These are phyloP conservation scores for Hipparchia sbordonii DNA, from an alignment of 2,888 invertebrate genomes.

Conservation along the genomic window DNA sequence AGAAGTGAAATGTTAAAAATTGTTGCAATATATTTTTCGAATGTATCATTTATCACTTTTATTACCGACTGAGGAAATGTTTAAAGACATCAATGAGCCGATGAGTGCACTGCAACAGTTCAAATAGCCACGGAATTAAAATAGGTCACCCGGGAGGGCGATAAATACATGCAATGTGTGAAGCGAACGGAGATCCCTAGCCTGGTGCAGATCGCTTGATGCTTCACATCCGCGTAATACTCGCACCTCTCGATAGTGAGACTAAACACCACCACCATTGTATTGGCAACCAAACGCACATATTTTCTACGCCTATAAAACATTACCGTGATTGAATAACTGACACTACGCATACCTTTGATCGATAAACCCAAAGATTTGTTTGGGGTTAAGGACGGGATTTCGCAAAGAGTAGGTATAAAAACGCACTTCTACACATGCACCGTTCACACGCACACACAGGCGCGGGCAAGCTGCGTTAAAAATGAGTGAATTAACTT, in stretches of 20 bases:
- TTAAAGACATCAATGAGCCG: constrained; percentile 30
- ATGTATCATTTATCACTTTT: constrained; percentile 18
- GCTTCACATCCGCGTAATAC: constrained; percentile 46
- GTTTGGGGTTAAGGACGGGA: too few species aligned
- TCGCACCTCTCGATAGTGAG: constrained; percentile 46
- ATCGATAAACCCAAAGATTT: too few species aligned
- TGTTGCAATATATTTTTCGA: constrained; percentile 18
- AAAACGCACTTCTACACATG: too few species aligned
- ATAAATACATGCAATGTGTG: constrained; percentile 49
- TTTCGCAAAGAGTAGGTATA: too few species aligned
- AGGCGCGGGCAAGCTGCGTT: too few species aligned
- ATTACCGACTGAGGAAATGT: constrained; percentile 19
- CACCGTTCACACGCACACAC: too few species aligned
- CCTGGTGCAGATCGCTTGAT: constrained; percentile 40
- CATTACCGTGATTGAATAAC: too few species aligned
- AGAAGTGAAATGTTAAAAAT: constrained; percentile 23
- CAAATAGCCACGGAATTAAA: constrained; percentile 54
- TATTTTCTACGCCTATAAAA: constrained; percentile 20
- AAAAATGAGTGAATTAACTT: too few species aligned
- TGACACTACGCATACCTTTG: too few species aligned
- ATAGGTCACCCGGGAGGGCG: constrained; percentile 59
- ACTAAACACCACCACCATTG: constrained; percentile 41
- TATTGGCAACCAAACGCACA: constrained; percentile 31
- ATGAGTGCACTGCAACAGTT: constrained; percentile 50
- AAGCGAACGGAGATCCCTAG: constrained; percentile 27